These are phyloP conservation scores for Sycophila texana DNA, from an alignment of 2,888 invertebrate genomes.

Conservation along the genomic window DNA sequence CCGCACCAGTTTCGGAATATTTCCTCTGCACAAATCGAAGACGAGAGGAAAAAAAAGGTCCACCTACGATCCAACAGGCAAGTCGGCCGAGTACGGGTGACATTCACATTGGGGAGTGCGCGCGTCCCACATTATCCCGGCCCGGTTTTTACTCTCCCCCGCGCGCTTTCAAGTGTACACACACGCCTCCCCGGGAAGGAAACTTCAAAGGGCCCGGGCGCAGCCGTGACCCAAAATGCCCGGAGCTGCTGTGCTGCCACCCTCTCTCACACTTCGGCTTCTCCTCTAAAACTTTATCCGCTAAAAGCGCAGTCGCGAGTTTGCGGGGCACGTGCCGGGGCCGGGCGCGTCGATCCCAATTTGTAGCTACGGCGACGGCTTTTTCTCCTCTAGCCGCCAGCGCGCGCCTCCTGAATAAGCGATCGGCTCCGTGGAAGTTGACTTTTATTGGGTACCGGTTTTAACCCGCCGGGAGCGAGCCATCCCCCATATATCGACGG, in stretches of 20 bases:
- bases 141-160: slow-evolving; percentile 2
- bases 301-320: slow-evolving; percentile 28
- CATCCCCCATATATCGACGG: background rate
- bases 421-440: slow-evolving; percentile 1
- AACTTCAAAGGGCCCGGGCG: slow-evolving; percentile 29
- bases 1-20: too few species aligned
- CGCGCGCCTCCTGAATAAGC: background rate
- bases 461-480: background rate
- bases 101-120: slow-evolving; percentile 5
- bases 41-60: background rate
- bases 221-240: slow-evolving; percentile 44
- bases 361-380: background rate
- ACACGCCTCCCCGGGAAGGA: background rate
- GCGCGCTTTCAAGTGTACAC: background rate
- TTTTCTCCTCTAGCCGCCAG: background rate
- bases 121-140: slow-evolving; percentile 11
- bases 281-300: too few species aligned
- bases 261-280: too few species aligned
- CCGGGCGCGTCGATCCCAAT: slow-evolving; percentile 23
- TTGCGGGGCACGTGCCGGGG: slow-evolving; percentile 32
- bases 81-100: too few species aligned
- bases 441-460: slow-evolving; percentile 8
- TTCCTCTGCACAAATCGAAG: too few species aligned
- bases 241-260: background rate
- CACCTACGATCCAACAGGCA: too few species aligned